Conservation (phyloP, 2,888 invertebrate genomes). For the Malacosoma neustria region DNA sequence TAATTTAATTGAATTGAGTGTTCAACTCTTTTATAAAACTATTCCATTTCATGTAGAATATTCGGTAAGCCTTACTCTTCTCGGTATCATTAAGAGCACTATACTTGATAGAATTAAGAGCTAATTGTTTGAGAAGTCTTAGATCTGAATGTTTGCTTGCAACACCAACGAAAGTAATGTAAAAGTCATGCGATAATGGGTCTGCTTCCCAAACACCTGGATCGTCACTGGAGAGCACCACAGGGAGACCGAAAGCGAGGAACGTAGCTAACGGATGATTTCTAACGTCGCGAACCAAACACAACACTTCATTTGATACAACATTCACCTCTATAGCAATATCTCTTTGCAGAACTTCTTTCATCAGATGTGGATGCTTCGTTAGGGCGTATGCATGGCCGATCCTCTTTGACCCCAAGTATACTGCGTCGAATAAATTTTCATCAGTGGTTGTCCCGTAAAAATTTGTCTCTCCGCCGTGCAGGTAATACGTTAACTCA, state of each 20-base stretch:
- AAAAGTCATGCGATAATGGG: slow-evolving; percentile 86
- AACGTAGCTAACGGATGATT: slow-evolving; percentile 83
- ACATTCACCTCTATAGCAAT: slow-evolving; percentile 87
- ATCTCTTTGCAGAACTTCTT: slow-evolving; percentile 66
- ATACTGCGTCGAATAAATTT: slow-evolving; percentile 84
- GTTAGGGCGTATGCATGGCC: slow-evolving; percentile 85
- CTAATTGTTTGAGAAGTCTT: slow-evolving; percentile 82
- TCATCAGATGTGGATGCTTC: slow-evolving; percentile 81
- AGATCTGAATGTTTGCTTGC: slow-evolving; percentile 81
- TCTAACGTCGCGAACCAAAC: slow-evolving; percentile 80
- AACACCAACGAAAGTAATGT: slow-evolving; percentile 83
- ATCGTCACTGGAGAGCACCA: slow-evolving; percentile 86
- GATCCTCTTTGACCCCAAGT: slow-evolving; percentile 83
- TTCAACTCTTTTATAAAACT: slow-evolving; percentile 37
- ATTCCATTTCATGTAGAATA: slow-evolving; percentile 42
- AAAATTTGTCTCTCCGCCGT: slow-evolving; percentile 89
- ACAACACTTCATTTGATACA: slow-evolving; percentile 85
- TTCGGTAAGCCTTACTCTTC: slow-evolving; percentile 27
- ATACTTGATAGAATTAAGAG: slow-evolving; percentile 82
- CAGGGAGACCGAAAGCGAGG: slow-evolving; percentile 79
- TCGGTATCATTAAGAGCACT: slow-evolving; percentile 62
- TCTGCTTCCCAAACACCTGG: slow-evolving; percentile 84
- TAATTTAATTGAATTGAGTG: no score
- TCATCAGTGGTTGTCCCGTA: slow-evolving; percentile 78
- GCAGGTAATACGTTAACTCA: slow-evolving; percentile 80